Evolutionary conservation across 2,888 invertebrate genomes (phyloP).

Genomic region (Phortica okadai): DNA sequence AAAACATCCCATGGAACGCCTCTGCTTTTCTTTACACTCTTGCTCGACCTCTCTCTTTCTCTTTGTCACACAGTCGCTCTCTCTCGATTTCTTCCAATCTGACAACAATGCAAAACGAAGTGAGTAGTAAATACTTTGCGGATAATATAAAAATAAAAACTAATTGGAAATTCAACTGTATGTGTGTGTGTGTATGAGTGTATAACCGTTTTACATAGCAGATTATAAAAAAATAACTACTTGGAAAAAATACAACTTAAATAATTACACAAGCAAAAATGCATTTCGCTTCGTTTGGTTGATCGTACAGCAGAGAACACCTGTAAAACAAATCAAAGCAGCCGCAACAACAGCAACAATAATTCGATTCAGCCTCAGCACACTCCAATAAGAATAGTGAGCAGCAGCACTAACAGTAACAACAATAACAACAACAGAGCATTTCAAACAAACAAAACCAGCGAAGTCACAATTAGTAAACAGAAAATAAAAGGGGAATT

Average conservation of each 20-base stretch:
- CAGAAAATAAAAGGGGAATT: neutral
- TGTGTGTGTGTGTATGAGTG: conserved; percentile 37
- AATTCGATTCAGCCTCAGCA: conserved; percentile 16
- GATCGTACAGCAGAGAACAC: conserved; percentile 65
- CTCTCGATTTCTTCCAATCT: too few species aligned
- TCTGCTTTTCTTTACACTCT: neutral
- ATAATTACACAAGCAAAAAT: conserved; percentile 62
- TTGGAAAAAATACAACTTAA: conserved; percentile 63
- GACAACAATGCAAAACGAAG: neutral
- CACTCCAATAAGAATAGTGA: conserved; percentile 24
- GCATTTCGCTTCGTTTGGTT: conserved; percentile 24
- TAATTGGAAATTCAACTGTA: conserved; percentile 23
- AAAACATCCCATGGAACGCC: neutral
- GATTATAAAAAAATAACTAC: neutral
- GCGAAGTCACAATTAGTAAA: neutral
- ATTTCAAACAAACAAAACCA: conserved; percentile 10
- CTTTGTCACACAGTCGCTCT: conserved; percentile 23
- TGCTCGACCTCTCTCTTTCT: neutral
- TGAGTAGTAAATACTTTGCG: neutral
- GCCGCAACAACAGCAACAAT: conserved; percentile 35
- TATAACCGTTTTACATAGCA: conserved; percentile 36
- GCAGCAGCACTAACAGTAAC: neutral
- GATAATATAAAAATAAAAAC: neutral
- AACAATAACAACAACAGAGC: neutral
- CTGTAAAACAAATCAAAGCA: conserved; percentile 59